phyloP scores from a whole-genome alignment of 2,113 vertebrate genomes.

The Candoia aspera region DNA sequence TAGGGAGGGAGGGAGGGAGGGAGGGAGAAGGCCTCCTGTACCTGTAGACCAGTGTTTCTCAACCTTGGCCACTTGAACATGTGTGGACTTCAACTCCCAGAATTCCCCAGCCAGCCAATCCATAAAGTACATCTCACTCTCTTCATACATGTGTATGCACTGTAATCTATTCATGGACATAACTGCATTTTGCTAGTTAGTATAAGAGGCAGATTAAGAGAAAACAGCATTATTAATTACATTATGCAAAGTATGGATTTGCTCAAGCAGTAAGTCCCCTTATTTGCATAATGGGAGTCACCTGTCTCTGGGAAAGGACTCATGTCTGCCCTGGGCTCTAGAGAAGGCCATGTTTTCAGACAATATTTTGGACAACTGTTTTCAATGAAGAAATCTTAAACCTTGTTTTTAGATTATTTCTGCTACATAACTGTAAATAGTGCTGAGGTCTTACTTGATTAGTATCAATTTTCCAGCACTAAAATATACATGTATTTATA shows the following conservation, averaged over 20 bases:
- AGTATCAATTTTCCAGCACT: neutral
- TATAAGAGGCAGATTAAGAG: neutral
- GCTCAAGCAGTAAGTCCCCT: neutral
- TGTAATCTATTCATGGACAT: neutral
- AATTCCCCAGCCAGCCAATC: no score
- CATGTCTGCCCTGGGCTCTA: neutral
- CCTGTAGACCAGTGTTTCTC: no score
- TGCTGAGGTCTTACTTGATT: neutral
- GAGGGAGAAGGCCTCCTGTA: neutral
- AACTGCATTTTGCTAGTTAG: neutral
- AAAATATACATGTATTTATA: neutral
- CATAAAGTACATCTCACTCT: neutral
- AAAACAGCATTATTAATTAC: neutral
- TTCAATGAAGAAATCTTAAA: neutral
- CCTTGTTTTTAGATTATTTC: neutral
- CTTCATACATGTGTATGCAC: neutral
- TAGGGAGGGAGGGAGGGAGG: neutral
- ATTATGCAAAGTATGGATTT: neutral
- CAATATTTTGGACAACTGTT: neutral
- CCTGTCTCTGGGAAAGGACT: neutral
- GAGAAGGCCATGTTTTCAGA: neutral
- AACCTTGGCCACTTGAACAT: no score
- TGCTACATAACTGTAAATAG: neutral
- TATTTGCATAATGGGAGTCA: conserved; percentile 4
- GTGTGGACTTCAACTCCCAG: no score